Evolutionary conservation across 2,797 vertebrate species (phyloP), one percentile per base, ranked within the genome.

Genomic region (Eurystomus glaucurus): DNA sequence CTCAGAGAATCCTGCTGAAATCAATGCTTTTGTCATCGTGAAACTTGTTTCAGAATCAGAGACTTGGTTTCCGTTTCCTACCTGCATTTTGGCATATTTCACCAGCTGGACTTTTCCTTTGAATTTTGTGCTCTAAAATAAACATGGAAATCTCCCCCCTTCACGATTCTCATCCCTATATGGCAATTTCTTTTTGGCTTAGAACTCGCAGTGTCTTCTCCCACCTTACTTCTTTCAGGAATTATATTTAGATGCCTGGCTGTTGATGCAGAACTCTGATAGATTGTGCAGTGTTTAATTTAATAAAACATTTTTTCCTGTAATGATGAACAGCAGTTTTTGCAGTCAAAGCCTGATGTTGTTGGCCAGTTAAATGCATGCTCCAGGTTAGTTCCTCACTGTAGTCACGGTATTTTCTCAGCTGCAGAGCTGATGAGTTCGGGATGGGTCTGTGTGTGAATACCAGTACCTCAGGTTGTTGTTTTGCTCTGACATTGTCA

Each of bases 201-300:
- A 62, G 79, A 81, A 69, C 60, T 92, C 7, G 2, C 2, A 25
- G 29, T 25, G 43, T 64, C 37, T 87, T 93, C 52, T 82, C 58
- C 48, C 25, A 39, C 52, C 31, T 52, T 71, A 33, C 15, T 87
- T 89, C 62, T 85, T 58, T 37, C 13, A 45, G 51, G 58, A 87
- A 31, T 76, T 92, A 2, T 48, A 31, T 66, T 69, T 90, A 66
- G 29, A 19, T 89, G 84, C 26, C 18, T 95, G 8, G 1, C 60
- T 92, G 37, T 80, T 77, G 52, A 45, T 74, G 75, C 57, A 77
- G 76, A 80, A 33, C 50, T 82, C 28, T 68, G 33, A 46, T 88
- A 89, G 91, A 41, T 22, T 62, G 14, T 45, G 51, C 48, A 52
- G 51, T 48, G n/a, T 85, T 91, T 79, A 45, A 41, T 69, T 65